A percentile compares a stretch with the other conserved stretches of the same genome.
phyloP scores from a whole-genome alignment of 2,113 vertebrate genomes.

The Lagopus muta region DNA sequence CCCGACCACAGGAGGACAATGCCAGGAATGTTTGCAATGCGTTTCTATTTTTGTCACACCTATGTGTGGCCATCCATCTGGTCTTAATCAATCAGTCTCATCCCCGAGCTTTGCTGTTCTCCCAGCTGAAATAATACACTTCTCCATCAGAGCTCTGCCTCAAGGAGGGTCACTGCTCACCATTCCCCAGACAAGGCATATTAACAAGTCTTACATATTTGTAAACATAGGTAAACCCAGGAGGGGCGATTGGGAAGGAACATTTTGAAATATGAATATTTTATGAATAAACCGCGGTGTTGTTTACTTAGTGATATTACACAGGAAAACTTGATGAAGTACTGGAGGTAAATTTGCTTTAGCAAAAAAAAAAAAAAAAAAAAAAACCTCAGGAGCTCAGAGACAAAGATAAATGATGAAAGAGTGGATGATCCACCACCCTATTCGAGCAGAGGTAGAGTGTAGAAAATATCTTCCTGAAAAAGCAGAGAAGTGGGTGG shows the following conservation, averaged over 20 bases:
- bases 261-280: conserved; percentile 74
- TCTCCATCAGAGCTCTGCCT: conserved; percentile 76
- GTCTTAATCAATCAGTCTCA: conserved; percentile 92
- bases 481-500: conserved; percentile 74
- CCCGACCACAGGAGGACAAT: conserved; percentile 79
- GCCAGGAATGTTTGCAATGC: conserved; percentile 88
- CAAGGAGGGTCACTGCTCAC: conserved; percentile 73
- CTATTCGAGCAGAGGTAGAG: conserved; percentile 48
- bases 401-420: conserved; percentile 72
- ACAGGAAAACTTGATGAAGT: conserved; percentile 69
- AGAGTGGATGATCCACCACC: conserved; percentile 42
- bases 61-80: conserved; percentile 92
- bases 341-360: conserved; percentile 71
- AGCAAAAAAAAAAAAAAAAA: background rate
- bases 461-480: conserved; percentile 75
- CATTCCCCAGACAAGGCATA: conserved; percentile 62
- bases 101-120: conserved; percentile 83
- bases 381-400: background rate
- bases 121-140: conserved; percentile 92
- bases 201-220: conserved; percentile 77
- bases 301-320: conserved; percentile 70
- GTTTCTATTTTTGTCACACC: conserved; percentile 90
- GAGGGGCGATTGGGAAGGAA: conserved; percentile 52
- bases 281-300: conserved; percentile 71
- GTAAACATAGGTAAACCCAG: conserved; percentile 75